Base-by-base conservation (phyloP, 2,888 invertebrate genomes). In the Nymphalis polychloros region DNA sequence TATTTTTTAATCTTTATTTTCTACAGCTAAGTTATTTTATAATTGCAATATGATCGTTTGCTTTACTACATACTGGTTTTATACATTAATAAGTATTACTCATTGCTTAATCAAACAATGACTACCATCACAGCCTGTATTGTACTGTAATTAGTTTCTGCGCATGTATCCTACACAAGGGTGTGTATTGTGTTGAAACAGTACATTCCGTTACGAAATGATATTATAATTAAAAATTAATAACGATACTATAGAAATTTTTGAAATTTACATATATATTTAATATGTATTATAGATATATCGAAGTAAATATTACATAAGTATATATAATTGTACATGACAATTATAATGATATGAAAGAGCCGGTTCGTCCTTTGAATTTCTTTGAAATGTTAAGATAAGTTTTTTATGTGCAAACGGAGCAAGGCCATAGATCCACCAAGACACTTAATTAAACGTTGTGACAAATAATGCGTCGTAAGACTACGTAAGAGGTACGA, bases 401-500 rank as follows among this genome's bases (percentile, higher is more conserved):
- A 65, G 63, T 48, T 62, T 71, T 69, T 71, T 67, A 48, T 59
- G 63, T 67, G 57, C 46, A 68, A 72, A 68, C 27, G 59, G 59
- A 60, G 64, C 50, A 57, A 57, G 50, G 59, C 23, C 67, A 68
- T 73, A 73, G 62, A 73, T 70, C 64, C 66, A 65, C 59, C 59
- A 59, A 63, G 64, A 71, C 64, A 64, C 73, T 73, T 74, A 73
- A 73, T 72, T 73, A 73, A 72, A 71, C 50, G 59, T 64, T 41
- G 69, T 73, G 70, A 73, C 63, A 72, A 71, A 72, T 64, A 69
- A 72, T 53, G 35, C 60, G 63, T 64, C 13, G 13, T 41, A 41
- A 13, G 13, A 41, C 3, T 19, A 60, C 35, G 35, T 53, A 68
- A 69, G 64, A 68, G 55, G 59, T 60, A 61, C 67, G 60, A 64